phyloP scores from a whole-genome alignment of 1,140 invertebrate species.

The Brachionus plicatilis region DNA sequence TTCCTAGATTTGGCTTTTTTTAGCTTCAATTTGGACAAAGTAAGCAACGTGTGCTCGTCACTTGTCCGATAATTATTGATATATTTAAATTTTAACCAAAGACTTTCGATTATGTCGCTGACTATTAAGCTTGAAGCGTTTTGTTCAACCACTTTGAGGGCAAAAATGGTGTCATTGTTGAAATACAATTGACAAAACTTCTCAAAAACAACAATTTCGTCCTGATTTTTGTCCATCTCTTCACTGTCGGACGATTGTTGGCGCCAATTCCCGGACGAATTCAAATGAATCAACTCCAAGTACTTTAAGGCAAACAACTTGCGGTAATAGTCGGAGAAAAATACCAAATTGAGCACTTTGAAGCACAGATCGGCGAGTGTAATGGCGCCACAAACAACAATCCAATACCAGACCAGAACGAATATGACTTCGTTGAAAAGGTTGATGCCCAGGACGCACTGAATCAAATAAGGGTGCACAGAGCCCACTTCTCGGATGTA shows the following conservation, averaged over 20 bases:
- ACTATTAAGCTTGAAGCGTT: conserved; percentile 27
- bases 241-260: background rate
- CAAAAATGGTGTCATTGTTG: conserved; percentile 30
- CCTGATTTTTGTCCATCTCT: background rate
- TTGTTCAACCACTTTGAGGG: conserved; percentile 13
- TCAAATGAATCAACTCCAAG: conserved; percentile 18
- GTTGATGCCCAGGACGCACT: conserved; percentile 54
- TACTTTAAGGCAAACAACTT: conserved; percentile 12
- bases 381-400: conserved; percentile 46
- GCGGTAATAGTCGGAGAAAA: background rate
- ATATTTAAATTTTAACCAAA: conserved; percentile 27
- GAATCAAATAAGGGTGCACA: conserved; percentile 48
- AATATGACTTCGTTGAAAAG: conserved; percentile 56
- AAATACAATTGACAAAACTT: conserved; percentile 32
- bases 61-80: conserved; percentile 1
- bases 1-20: background rate
- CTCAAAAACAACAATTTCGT: background rate
- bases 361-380: background rate
- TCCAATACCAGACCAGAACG: conserved; percentile 55
- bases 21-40: background rate
- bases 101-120: conserved; percentile 6
- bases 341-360: background rate
- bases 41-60: background rate
- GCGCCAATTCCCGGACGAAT: background rate
- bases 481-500: conserved; percentile 30